These are phyloP conservation scores for Pterocles gutturalis DNA, from an alignment of 2,113 vertebrate species.

Conservation along the genomic window DNA sequence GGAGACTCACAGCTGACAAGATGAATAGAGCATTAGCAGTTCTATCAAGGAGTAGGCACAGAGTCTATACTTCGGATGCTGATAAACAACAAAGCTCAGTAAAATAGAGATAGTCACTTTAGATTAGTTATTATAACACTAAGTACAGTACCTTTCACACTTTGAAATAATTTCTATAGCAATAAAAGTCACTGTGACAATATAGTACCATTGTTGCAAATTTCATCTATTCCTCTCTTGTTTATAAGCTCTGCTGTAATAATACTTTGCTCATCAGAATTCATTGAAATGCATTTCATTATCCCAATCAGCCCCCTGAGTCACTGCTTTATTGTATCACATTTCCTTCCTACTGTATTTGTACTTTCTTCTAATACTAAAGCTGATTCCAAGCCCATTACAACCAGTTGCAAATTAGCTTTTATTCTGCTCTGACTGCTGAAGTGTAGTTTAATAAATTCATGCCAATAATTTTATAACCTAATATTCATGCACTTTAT, in stretches of 20 bases:
- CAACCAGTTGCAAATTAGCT: constrained; percentile 67
- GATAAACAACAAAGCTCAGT: constrained; percentile 2
- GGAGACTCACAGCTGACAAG: neutral
- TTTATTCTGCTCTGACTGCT: constrained; percentile 49
- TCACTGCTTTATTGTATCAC: constrained; percentile 67
- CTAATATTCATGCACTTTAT: constrained; percentile 55
- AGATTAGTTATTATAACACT: neutral
- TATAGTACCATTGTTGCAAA: constrained; percentile 4
- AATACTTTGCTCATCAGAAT: constrained; percentile 59
- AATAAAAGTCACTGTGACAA: constrained; percentile 37
- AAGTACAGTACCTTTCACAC: neutral
- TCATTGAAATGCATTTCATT: constrained; percentile 72
- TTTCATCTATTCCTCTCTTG: constrained; percentile 44
- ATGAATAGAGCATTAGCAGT: neutral
- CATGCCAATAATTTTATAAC: constrained; percentile 57
- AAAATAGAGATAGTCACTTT: neutral
- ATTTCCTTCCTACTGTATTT: constrained; percentile 66
- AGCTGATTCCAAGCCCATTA: constrained; percentile 60
- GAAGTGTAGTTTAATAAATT: constrained; percentile 72
- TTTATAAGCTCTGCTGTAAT: constrained; percentile 56
- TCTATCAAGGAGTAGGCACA: neutral
- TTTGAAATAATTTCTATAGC: constrained; percentile 14
- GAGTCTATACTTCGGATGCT: neutral
- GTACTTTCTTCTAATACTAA: constrained; percentile 62
- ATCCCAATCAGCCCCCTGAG: constrained; percentile 59